A percentile compares a stretch with the other conserved stretches of the same genome.
phyloP scores from a whole-genome alignment of 2,113 vertebrate species.

The Microtus richardsoni region DNA sequence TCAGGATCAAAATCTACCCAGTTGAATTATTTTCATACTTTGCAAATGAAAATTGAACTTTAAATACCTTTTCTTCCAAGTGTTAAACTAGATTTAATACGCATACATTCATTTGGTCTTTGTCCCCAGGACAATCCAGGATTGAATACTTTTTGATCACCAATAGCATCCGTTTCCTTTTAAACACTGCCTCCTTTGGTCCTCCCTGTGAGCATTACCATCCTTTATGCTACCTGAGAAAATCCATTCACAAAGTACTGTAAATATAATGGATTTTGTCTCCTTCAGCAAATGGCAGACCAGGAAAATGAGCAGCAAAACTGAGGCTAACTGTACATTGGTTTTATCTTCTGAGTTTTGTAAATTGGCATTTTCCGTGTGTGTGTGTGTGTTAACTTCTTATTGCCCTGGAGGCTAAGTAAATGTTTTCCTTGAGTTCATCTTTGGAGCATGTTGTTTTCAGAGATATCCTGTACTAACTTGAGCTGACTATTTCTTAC shows the following conservation, averaged over 20 bases:
- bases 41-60: not conserved
- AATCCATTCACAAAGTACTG: not conserved
- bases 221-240: not conserved
- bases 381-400: not conserved
- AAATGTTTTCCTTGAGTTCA: not conserved
- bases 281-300: not conserved
- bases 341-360: not conserved
- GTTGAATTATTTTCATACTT: slow-evolving; percentile 4
- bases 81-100: not conserved
- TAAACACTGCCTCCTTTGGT: not conserved
- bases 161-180: not conserved
- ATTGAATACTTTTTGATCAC: not conserved
- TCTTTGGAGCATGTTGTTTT: not conserved
- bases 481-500: not conserved
- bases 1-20: not conserved
- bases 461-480: not conserved
- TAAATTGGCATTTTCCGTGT: not conserved
- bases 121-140: not conserved
- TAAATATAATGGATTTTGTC: not conserved
- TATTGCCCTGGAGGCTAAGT: slow-evolving; percentile 6
- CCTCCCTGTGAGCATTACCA: not conserved
- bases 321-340: not conserved
- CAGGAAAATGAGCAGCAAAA: not conserved
- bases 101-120: not conserved
- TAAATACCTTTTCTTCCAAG: slow-evolving; percentile 16